These are phyloP conservation scores for Berghia stephanieae DNA, from an alignment of 1,140 invertebrate genomes.

Conservation along the genomic window DNA sequence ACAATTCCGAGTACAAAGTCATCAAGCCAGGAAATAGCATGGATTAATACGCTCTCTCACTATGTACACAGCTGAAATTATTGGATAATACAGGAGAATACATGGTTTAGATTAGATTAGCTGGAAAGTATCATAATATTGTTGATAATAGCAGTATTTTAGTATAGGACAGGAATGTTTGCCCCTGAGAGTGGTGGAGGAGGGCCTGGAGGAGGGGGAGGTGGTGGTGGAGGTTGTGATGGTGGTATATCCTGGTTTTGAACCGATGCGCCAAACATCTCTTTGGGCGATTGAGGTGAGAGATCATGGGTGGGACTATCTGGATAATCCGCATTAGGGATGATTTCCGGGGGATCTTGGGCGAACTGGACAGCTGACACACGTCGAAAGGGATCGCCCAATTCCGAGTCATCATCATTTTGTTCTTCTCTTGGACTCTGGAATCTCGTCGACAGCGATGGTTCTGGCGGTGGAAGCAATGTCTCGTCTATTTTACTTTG, in stretches of 20 bases:
- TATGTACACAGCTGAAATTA: not conserved
- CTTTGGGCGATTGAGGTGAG: not conserved
- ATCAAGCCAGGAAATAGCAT: not conserved
- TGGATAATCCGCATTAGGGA: not conserved
- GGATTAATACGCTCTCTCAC: not conserved
- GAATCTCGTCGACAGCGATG: too few relatives aligned
- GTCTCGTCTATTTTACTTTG: constrained; percentile 20
- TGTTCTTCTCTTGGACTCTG: too few relatives aligned
- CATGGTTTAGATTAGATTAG: not conserved
- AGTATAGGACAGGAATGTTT: not conserved
- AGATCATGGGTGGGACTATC: not conserved
- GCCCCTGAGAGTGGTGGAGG: constrained; percentile 8
- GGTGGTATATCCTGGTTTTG: not conserved
- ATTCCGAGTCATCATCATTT: too few relatives aligned
- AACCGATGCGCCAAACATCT: not conserved
- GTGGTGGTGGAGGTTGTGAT: not conserved
- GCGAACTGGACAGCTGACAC: constrained; percentile 27
- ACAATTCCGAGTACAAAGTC: not conserved
- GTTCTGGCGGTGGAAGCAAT: too few relatives aligned
- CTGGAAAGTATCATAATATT: not conserved
- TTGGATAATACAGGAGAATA: not conserved
- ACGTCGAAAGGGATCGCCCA: too few relatives aligned
- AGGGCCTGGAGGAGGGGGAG: constrained; percentile 7
- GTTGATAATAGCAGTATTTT: not conserved
- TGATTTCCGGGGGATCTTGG: constrained; percentile 25